A percentile compares a stretch with the other conserved stretches of the same genome.
Conservation (phyloP, 2,113 vertebrate genomes). For the Nycticebus coucang region DNA sequence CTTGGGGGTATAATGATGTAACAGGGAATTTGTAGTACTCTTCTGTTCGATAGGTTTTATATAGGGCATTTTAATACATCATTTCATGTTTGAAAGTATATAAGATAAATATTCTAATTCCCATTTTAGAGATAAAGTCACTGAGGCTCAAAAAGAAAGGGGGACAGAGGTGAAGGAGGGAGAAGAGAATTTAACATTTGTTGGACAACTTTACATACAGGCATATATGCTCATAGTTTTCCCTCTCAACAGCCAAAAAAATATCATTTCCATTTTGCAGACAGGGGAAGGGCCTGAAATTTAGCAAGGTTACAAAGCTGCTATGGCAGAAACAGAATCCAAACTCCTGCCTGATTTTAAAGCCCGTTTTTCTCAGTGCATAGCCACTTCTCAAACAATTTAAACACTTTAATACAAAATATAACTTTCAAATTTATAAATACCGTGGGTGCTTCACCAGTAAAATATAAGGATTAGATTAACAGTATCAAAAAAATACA, state of each 20-base stretch:
- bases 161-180: not conserved
- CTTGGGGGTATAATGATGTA: not conserved
- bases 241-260: not conserved
- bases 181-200: not conserved
- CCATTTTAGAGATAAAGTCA: conserved; percentile 21
- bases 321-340: not conserved
- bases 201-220: not conserved
- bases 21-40: not conserved
- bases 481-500: not conserved
- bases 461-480: not conserved
- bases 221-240: not conserved
- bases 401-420: not conserved
- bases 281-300: not conserved
- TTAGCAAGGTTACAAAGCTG: not conserved
- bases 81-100: not conserved
- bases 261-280: not conserved
- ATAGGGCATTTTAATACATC: not conserved
- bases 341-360: not conserved
- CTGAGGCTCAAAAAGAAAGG: not conserved
- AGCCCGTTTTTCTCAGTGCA: not conserved
- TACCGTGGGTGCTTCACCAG: too few species aligned
- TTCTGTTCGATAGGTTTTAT: not conserved
- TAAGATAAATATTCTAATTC: not conserved
- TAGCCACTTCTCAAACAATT: not conserved
- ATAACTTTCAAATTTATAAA: not conserved